Base-by-base conservation (phyloP, 1,140 invertebrate species). In the Scaptomyza graminum region DNA sequence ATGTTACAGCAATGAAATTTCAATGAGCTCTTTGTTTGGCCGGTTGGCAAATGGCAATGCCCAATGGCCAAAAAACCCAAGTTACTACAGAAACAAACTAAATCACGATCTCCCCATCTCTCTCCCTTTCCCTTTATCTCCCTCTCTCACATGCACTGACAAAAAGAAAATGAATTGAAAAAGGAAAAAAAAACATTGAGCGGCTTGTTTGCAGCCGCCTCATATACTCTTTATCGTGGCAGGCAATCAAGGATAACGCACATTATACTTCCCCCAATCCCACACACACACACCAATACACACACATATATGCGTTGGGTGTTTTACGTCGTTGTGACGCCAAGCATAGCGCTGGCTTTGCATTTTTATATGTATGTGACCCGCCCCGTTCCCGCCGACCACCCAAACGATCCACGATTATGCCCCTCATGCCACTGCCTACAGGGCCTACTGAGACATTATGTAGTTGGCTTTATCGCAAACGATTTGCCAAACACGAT, bases 381-480 rank as follows among this genome's bases (percentile, higher is more conserved):
- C 31, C 31, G 1, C 6, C 31, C 31, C 31, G 2, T 34, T 3
- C 7, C 31, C 31, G 6, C 31, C 7, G 1, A 9, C 31, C 31
- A 34, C 8, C 60, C 70, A 31, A 31, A 31, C 28, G 28, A 31
- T 31, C 28, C 66, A 31, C 55, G 12, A 13, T 28, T 52, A 34
- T 34, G 31, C 15, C 43, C 54, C 52, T 39, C 61, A 25, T 62
- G 69, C 31, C 31, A 7, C 31, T 2, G 8, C 1, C 31, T 1
- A 22, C 18, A 22, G 31, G 7, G 77, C 77, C 76, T 81, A 87
- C 73, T 74, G 74, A 84, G 78, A 87, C 83, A 87, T 88, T 87
- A 85, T 85, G 80, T 80, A 84, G 81, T 87, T 87, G 82, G 78
- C 82, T 87, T 87, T 87, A 87, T 87, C 83, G 82, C 82, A 82